Evolutionary conservation across 2,888 invertebrate species (phyloP).

Genomic region (Mesorhabditis sp.): DNA sequence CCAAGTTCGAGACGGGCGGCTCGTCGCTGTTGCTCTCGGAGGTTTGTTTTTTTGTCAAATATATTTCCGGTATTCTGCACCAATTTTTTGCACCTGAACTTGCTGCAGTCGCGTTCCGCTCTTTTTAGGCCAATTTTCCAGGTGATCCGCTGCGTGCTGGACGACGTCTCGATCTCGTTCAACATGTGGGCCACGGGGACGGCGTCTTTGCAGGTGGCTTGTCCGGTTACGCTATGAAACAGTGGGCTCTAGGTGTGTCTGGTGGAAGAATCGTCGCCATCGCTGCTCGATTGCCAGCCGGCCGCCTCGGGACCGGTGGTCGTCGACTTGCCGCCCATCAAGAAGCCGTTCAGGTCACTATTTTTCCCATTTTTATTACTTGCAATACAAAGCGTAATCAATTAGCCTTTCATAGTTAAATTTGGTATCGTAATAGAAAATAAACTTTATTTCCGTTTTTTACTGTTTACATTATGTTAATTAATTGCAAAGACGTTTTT

Average conservation of each 20-base stretch:
- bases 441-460: no score
- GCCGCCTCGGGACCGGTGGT: constrained; percentile 32
- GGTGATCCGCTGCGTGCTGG: constrained; percentile 33
- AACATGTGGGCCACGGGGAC: constrained; percentile 39
- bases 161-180: constrained; percentile 31
- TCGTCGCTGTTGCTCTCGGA: constrained; percentile 37
- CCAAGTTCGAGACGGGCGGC: constrained; percentile 40
- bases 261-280: constrained; percentile 38
- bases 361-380: no score
- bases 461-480: no score
- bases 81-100: no score
- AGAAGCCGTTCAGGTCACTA: constrained; percentile 32
- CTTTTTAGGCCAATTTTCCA: not conserved
- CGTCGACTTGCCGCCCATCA: constrained; percentile 39
- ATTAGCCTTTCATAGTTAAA: no score
- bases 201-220: constrained; percentile 30
- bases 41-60: not conserved
- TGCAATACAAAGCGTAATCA: no score
- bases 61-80: not conserved
- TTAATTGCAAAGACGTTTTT: no score
- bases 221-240: not conserved
- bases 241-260: constrained; percentile 28
- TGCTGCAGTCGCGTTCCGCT: no score
- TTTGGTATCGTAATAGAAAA: no score
- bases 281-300: constrained; percentile 41